Evolutionary conservation across 1,140 invertebrate species (phyloP), one percentile per base, ranked within the genome.

Genomic region (Bradysia coprophila): DNA sequence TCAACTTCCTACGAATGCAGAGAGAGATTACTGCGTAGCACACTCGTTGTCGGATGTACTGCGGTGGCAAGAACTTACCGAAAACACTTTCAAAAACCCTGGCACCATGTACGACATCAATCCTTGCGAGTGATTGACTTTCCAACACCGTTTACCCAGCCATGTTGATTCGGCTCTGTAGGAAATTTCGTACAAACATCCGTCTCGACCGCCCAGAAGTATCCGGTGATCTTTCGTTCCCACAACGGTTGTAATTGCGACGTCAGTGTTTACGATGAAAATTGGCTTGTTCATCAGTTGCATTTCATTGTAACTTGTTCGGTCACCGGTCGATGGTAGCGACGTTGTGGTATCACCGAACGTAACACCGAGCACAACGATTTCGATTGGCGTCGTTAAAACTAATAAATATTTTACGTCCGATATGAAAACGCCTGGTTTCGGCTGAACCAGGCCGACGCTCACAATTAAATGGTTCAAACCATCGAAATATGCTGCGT

Each of bases 131-230:
- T 93, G 86, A 66, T 97, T 97, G 2, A 95, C 74, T 68, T 94
- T 96, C 54, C 82, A 80, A 61, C 90, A 96, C 46, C 91, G 81
- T 65, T 90, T 86, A 16, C 88, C 85, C 62, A 95, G 94, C 92
- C 93, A 98, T 40, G 79, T 76, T 43, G 78, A 71, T 61, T 84
- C 80, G 23, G 79, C 80, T 72, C 91, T 86, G 67, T 98, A 99
- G 51, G 74, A 74, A 49, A 98, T 78, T 76, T 99, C 95, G 72
- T 88, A 97, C 1, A 99, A 62, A 50, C 78, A 85, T 11, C 94
- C 92, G 69, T 98, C 91, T 62, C 81, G 85, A 31, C 85, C 90
- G 20, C 92, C 92, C 53, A 97, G 73, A 61, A 98, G 98, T 50
- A 98, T 87, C 48, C 95, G 70, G 0, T 94, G 94, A 56, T 71